phyloP scores from a whole-genome alignment of 2,113 vertebrate species.

The Antechinus flavipes region DNA sequence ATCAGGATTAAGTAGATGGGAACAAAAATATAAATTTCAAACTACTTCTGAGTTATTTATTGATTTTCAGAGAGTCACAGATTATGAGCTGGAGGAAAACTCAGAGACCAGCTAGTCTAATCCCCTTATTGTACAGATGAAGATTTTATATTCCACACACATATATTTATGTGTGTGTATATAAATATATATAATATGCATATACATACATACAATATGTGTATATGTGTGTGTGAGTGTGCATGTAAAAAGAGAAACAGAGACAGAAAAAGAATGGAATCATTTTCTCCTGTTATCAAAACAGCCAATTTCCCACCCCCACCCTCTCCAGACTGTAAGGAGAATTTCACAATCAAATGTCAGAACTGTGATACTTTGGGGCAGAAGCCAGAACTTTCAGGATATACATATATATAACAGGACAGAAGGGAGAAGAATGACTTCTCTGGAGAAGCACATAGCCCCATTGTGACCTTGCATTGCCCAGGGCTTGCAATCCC shows the following conservation, averaged over 20 bases:
- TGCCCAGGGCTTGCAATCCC: not conserved
- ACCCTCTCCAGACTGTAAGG: no score
- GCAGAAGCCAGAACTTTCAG: no score
- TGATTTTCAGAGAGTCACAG: not conserved
- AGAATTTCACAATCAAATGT: not conserved
- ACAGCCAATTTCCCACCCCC: not conserved
- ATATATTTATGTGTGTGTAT: not conserved
- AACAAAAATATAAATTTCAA: not conserved
- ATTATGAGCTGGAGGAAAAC: not conserved
- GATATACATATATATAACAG: not conserved
- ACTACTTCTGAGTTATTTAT: not conserved
- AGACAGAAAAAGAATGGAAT: not conserved
- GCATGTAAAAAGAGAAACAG: not conserved
- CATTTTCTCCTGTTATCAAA: not conserved
- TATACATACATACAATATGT: no score
- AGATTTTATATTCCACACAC: not conserved
- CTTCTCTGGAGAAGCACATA: not conserved
- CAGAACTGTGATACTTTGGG: not conserved
- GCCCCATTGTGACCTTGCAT: not conserved
- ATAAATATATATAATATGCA: not conserved
- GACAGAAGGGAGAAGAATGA: not conserved
- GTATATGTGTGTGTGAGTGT: no score
- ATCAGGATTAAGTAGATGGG: not conserved
- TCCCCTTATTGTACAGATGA: not conserved
- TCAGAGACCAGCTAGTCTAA: not conserved